Percentiles rank a stretch among this genome's conserved stretches.
Conservation (phyloP, 2,797 vertebrate genomes). For the Enteromius trimaculatus region DNA sequence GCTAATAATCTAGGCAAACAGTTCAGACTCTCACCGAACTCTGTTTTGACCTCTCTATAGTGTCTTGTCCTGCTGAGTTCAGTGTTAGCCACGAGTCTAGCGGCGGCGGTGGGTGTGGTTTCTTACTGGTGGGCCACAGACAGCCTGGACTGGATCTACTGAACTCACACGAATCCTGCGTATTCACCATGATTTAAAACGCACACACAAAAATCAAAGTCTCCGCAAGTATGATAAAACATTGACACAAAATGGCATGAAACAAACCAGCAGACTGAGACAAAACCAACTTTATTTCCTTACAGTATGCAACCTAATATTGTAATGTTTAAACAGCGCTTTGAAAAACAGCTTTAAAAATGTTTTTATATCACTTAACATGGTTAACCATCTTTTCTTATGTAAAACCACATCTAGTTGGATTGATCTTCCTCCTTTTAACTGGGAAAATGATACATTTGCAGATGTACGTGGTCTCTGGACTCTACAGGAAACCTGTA, state of each 20-base stretch:
- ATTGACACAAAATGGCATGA: neutral
- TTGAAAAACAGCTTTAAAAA: conserved; percentile 28
- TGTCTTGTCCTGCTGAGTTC: conserved; percentile 65
- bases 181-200: conserved; percentile 22
- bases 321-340: conserved; percentile 42
- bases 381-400: conserved; percentile 6
- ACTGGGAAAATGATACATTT: conserved; percentile 4
- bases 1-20: neutral
- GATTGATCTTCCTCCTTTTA: neutral
- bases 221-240: conserved; percentile 1
- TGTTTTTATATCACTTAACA: conserved; percentile 14
- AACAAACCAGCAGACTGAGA: conserved; percentile 16
- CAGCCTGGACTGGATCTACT: conserved; percentile 64
- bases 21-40: neutral
- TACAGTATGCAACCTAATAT: conserved; percentile 46
- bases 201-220: neutral
- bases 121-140: conserved; percentile 72
- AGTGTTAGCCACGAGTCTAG: conserved; percentile 65
- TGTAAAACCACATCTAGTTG: conserved; percentile 28
- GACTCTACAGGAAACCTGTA: conserved; percentile 10
- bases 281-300: conserved; percentile 56
- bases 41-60: conserved; percentile 57
- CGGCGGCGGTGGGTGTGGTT: conserved; percentile 67
- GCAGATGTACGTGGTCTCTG: neutral
- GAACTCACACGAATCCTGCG: conserved; percentile 17